Percentiles rank a stretch among this genome's conserved stretches.
Conservation (phyloP, 2,113 vertebrate species). For the Rhabdornis inornatus region DNA sequence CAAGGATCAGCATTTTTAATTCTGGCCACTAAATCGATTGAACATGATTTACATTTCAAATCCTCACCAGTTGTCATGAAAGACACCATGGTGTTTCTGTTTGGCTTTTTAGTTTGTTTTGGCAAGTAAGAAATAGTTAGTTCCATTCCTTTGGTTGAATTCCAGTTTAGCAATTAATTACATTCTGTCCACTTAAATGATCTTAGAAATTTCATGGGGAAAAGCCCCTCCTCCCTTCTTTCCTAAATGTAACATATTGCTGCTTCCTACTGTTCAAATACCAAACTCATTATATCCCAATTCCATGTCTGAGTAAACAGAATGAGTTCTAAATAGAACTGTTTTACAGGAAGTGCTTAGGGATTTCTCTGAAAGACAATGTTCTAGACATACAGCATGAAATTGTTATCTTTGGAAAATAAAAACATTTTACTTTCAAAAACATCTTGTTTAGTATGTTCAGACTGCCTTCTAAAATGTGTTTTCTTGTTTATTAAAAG, state of each 20-base stretch:
- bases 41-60: neutral
- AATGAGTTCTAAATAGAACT: neutral
- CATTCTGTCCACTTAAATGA: neutral
- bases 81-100: neutral
- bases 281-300: neutral
- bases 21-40: neutral
- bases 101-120: neutral
- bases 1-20: neutral
- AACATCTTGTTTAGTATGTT: neutral
- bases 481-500: neutral
- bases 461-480: neutral
- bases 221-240: neutral
- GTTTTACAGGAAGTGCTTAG: neutral
- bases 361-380: neutral
- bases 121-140: neutral
- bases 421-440: neutral
- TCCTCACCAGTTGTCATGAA: neutral
- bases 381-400: neutral
- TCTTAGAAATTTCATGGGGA: neutral
- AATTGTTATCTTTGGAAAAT: neutral
- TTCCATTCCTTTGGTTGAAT: neutral
- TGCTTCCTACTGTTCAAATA: slow-evolving; percentile 2
- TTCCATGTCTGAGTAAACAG: neutral
- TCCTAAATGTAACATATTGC: neutral
- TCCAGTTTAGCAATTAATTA: slow-evolving; percentile 21